A percentile compares a stretch with the other conserved stretches of the same genome.
These are phyloP conservation scores for Oncorhynchus tshawytscha DNA, from an alignment of 2,113 vertebrate species.

Conservation along the genomic window DNA sequence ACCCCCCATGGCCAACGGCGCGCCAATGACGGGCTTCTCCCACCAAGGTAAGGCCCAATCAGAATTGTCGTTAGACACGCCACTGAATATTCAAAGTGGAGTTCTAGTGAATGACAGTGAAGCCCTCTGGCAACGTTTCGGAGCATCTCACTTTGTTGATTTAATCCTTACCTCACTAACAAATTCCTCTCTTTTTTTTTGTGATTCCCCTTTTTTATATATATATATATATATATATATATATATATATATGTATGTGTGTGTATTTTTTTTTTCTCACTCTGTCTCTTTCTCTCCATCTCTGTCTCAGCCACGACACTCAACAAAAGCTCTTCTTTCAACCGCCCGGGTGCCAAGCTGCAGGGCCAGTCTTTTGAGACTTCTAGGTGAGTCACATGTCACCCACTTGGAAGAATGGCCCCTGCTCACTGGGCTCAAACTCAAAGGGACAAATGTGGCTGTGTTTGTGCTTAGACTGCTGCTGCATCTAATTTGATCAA, in stretches of 20 bases:
- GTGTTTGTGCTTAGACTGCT: not conserved
- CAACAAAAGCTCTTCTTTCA: slow-evolving; percentile 93
- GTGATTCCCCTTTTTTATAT: not conserved
- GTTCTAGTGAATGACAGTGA: too few relatives aligned
- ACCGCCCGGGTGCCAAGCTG: slow-evolving; percentile 86
- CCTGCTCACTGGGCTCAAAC: not conserved
- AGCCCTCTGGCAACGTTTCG: too few relatives aligned
- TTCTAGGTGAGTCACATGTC: slow-evolving; percentile 75
- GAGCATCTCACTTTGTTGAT: too few relatives aligned
- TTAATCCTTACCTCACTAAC: too few relatives aligned
- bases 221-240: too few relatives aligned
- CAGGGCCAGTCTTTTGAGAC: slow-evolving; percentile 91
- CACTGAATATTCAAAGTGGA: too few relatives aligned
- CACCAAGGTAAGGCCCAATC: slow-evolving; percentile 78
- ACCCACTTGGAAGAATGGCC: not conserved
- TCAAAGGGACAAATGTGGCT: not conserved
- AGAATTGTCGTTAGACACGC: too few relatives aligned
- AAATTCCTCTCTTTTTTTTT: too few relatives aligned
- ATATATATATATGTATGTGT: too few relatives aligned
- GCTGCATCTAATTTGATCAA: too few relatives aligned
- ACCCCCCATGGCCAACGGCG: slow-evolving; percentile 88
- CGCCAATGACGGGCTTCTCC: slow-evolving; percentile 87
- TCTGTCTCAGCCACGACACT: slow-evolving; percentile 76
- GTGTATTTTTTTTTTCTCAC: not conserved
- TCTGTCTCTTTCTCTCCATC: not conserved